Percentiles rank a stretch among this genome's conserved stretches.
These are phyloP conservation scores for Pomatorhinus ruficollis DNA, from an alignment of 2,113 vertebrate species.

Conservation along the genomic window DNA sequence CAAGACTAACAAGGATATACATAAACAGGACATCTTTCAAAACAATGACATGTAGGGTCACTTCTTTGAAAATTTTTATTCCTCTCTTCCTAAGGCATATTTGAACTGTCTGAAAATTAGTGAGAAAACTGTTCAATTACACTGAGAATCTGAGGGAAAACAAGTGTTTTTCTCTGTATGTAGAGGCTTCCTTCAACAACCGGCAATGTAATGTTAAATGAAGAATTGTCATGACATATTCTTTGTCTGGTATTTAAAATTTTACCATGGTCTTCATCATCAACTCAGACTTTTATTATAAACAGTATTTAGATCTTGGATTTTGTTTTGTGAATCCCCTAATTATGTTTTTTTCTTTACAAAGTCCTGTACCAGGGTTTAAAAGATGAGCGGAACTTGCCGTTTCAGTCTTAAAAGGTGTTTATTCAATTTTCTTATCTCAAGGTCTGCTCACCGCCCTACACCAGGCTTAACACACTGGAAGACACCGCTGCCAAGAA, in stretches of 20 bases:
- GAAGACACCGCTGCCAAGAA: no score
- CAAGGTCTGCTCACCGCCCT: no score
- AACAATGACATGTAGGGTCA: not conserved
- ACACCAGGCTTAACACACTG: no score
- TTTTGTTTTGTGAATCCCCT: no score
- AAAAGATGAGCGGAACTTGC: no score
- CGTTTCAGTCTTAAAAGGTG: no score
- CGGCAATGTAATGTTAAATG: not conserved
- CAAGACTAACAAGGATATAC: not conserved
- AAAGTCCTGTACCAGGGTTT: no score
- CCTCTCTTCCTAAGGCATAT: not conserved
- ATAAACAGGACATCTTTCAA: not conserved
- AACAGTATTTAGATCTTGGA: not conserved
- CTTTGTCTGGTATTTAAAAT: not conserved
- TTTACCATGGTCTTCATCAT: not conserved
- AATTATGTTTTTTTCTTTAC: no score
- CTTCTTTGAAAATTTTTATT: not conserved
- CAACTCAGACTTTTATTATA: not conserved
- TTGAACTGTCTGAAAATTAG: not conserved
- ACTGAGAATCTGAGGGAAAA: not conserved
- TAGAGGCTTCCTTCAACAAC: not conserved
- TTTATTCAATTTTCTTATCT: no score
- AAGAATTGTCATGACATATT: not conserved
- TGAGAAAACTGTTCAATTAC: not conserved
- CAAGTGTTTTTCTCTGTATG: not conserved